Evolutionary conservation across 2,888 invertebrate genomes (phyloP).

Genomic region (Cataglyphis cursor): DNA sequence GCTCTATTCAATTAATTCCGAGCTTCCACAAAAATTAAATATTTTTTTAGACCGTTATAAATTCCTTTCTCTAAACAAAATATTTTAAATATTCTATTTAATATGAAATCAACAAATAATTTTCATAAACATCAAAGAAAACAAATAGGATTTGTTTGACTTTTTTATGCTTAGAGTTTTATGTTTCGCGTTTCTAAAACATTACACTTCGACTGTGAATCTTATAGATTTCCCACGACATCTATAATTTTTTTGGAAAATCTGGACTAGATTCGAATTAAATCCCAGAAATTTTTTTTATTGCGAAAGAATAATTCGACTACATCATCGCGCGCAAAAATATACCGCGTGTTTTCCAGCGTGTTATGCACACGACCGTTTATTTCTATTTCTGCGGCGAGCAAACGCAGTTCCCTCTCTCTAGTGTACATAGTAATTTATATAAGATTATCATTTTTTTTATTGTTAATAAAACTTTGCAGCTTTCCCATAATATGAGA

Average conservation of each 20-base stretch:
- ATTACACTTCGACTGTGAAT: neutral
- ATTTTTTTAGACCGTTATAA: neutral
- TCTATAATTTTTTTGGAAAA: too few species aligned
- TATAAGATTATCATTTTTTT: neutral
- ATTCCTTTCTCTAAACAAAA: neutral
- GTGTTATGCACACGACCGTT: neutral
- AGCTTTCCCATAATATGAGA: neutral
- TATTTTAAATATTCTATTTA: neutral
- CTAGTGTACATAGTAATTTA: neutral
- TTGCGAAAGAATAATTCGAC: constrained; percentile 66
- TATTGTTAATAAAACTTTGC: neutral
- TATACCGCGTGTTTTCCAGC: constrained; percentile 28
- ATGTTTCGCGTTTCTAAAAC: neutral
- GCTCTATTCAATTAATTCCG: neutral
- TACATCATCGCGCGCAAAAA: constrained; percentile 60
- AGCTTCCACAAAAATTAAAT: neutral
- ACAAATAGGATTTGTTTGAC: neutral
- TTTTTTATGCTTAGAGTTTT: neutral
- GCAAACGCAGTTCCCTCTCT: constrained; percentile 17
- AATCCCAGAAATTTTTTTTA: neutral
- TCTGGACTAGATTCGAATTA: too few species aligned
- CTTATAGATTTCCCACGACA: neutral
- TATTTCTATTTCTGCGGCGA: constrained; percentile 19
- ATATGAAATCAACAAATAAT: neutral
- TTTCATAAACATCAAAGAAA: neutral